Base-by-base conservation (phyloP, 2,113 vertebrate genomes). In the Semnornis frantzii region DNA sequence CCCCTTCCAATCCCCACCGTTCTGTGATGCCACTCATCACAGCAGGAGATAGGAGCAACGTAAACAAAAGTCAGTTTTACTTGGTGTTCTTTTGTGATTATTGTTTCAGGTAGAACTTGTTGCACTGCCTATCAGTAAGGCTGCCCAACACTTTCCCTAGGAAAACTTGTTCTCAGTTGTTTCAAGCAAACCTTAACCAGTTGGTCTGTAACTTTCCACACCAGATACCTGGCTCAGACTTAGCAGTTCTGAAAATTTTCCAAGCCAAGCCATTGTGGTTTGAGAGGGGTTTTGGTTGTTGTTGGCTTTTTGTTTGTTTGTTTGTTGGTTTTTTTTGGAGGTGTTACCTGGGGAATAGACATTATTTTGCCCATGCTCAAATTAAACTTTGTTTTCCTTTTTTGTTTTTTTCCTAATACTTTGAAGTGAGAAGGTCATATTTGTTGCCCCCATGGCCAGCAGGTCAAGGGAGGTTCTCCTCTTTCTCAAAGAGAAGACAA, bases 191-290 rank as follows among this genome's bases (percentile, higher is more conserved):
- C 76, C n/a, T 39, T 86, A 71, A 55, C 44, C 34, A 62, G 63
- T 89, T 87, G 34, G 65, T 37, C 25, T 63, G 39, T 42, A 70
- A 87, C 85, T 85, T 96, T 77, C 80, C 78, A 82, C 46, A 82
- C 46, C 58, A 78, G 37, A 34, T 52, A 59, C 31, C 17, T 83
- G 34, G 28, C 54, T 68, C 25, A 73, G 34, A 33, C 13, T 1
- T 1, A 80, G n/a, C 6, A 65, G 19, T 21, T 82, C 12, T 82
- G 91, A 62, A 91, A 85, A 64, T 82, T 64, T 79, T 91, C 71
- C 74, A 93, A 82, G 44, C 33, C 30, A 14, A 82, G 44, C 33
- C 30, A 14, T 55, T 79, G 34, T 85, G 71, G 66, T 70, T 72
- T 72, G 44, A 28, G 4, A 33, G 7, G 0, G 6, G 44, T 20